Evolutionary conservation across 2,888 invertebrate genomes (phyloP).

Genomic region (Diplazon laetatorius): DNA sequence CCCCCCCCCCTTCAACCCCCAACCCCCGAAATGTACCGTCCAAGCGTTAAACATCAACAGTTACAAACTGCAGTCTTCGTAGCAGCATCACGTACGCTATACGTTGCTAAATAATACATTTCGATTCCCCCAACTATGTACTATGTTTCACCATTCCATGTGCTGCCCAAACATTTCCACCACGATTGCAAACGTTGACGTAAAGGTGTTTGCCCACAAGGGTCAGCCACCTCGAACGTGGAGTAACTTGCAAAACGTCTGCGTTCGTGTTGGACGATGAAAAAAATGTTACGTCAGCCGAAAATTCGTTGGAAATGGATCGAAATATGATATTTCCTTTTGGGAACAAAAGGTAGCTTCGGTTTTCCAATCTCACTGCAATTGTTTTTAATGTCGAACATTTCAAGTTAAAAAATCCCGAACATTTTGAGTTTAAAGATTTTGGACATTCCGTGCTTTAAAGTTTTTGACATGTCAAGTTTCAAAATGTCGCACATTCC

Average conservation of each 20-base stretch:
- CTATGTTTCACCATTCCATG: constrained; percentile 15
- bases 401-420: constrained; percentile 1
- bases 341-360: no score
- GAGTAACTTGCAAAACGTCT: constrained; percentile 1
- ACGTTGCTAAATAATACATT: constrained; percentile 21
- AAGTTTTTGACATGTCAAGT: no score
- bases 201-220: background rate
- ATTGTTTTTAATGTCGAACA: background rate
- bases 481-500: no score
- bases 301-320: background rate
- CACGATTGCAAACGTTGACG: background rate
- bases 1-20: no score
- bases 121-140: constrained; percentile 16
- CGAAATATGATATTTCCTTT: no score
- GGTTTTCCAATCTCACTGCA: no score
- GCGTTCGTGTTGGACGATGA: background rate
- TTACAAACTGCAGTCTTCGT: constrained; percentile 3
- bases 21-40: constrained; percentile 1
- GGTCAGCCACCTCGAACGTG: no score
- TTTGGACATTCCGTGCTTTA: no score
- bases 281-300: background rate
- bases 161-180: background rate
- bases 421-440: background rate
- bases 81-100: constrained; percentile 21
- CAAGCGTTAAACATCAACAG: constrained; percentile 19